These are phyloP conservation scores for Eristalis pertinax DNA, from an alignment of 2,888 invertebrate species.

Conservation along the genomic window DNA sequence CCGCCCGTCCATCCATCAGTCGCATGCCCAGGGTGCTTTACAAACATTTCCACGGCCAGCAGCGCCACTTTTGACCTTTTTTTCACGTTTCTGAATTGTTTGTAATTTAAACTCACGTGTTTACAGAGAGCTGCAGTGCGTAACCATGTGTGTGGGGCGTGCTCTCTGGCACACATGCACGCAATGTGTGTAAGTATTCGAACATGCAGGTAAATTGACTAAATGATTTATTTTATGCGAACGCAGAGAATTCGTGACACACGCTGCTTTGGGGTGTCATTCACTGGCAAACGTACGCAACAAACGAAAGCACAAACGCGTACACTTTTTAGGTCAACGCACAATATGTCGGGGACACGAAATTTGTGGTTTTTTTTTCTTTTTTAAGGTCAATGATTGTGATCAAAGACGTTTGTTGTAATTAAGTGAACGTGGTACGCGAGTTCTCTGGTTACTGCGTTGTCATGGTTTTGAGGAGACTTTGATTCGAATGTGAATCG, in stretches of 20 bases:
- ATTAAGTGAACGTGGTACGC: no score
- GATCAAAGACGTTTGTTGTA: no score
- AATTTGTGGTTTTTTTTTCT: not conserved
- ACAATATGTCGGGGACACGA: not conserved
- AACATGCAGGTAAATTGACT: slow-evolving; percentile 14
- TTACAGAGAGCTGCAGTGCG: not conserved
- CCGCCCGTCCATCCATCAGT: not conserved
- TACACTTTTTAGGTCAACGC: not conserved
- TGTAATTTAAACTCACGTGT: not conserved
- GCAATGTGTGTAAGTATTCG: not conserved
- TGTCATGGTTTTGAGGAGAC: no score
- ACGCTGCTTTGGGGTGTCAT: slow-evolving; percentile 9
- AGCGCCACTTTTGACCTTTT: not conserved
- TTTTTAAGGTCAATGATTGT: no score
- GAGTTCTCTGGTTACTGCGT: no score
- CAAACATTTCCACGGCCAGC: not conserved
- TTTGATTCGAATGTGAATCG: no score
- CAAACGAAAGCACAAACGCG: slow-evolving; percentile 5
- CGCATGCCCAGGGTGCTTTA: not conserved
- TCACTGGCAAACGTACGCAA: not conserved
- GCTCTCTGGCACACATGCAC: not conserved
- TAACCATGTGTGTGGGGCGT: slow-evolving; percentile 19
- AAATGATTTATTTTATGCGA: slow-evolving; percentile 33
- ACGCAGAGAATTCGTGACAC: slow-evolving; percentile 14
- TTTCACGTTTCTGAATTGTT: not conserved